Percentiles rank a stretch among this genome's conserved stretches.
These are phyloP conservation scores for Scaptomyza montana DNA, from an alignment of 1,140 invertebrate genomes.

Conservation along the genomic window DNA sequence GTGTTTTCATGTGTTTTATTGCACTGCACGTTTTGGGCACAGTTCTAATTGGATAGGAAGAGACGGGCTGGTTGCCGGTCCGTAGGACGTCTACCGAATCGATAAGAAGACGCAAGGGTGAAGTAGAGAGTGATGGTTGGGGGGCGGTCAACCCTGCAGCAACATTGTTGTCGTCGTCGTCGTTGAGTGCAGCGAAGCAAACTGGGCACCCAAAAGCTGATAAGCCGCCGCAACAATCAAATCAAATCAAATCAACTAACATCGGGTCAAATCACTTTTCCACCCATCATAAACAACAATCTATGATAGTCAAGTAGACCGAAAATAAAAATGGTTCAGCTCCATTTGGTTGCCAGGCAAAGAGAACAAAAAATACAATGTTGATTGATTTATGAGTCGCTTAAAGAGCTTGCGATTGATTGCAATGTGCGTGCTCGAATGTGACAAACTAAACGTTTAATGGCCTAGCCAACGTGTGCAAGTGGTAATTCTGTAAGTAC, in stretches of 20 bases:
- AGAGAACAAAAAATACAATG: background rate
- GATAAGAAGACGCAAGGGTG: conserved; percentile 42
- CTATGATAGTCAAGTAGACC: background rate
- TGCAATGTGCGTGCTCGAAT: conserved; percentile 17
- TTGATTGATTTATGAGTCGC: conserved; percentile 47
- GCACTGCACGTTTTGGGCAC: conserved; percentile 69
- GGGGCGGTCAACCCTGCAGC: conserved; percentile 16
- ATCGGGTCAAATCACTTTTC: conserved; percentile 44
- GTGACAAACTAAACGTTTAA: background rate
- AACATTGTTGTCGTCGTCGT: background rate
- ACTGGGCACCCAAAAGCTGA: conserved; percentile 63
- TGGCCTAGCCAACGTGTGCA: background rate
- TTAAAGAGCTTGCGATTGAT: conserved; percentile 32
- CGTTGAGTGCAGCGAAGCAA: conserved; percentile 41
- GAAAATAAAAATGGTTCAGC: conserved; percentile 17
- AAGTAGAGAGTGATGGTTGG: background rate
- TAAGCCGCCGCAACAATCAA: conserved; percentile 78
- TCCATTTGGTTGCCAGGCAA: conserved; percentile 3
- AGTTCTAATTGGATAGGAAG: conserved; percentile 77
- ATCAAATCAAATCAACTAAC: conserved; percentile 59
- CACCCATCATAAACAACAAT: background rate
- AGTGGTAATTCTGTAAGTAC: background rate
- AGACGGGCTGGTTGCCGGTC: conserved; percentile 8
- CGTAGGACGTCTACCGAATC: conserved; percentile 53
- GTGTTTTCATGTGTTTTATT: conserved; percentile 61